A percentile compares a stretch with the other conserved stretches of the same genome.
Conservation (phyloP, 37 sponge, comb jelly and placozoan genomes). For the Halisarca cf. caerulea region DNA sequence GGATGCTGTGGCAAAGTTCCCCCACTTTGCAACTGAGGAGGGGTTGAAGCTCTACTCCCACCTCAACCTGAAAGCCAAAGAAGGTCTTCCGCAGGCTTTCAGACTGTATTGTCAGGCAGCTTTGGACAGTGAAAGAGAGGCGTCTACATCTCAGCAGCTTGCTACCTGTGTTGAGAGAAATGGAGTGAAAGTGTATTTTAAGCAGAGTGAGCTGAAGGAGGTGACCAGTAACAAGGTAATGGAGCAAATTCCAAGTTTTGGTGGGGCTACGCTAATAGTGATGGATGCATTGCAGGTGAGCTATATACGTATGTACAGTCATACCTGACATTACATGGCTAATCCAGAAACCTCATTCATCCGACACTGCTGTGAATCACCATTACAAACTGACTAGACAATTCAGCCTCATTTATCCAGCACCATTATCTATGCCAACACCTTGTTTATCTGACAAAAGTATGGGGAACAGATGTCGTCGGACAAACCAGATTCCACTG, state of each 20-base stretch:
- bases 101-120: slow-evolving; percentile 11
- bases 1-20: not conserved
- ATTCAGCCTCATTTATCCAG: no score
- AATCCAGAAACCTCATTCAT: no score
- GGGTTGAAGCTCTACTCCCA: not conserved
- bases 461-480: no score
- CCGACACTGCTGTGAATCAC: no score
- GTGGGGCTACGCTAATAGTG: not conserved
- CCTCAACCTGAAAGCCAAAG: not conserved
- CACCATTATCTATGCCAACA: no score
- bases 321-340: no score
- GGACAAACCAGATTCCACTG: no score
- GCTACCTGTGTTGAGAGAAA: not conserved
- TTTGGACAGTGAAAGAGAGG: not conserved
- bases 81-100: not conserved
- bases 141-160: not conserved
- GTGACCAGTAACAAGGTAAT: not conserved
- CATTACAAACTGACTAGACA: no score
- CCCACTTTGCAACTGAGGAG: slow-evolving; percentile 16
- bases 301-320: no score
- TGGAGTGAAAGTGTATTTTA: not conserved
- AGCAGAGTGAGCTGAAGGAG: not conserved
- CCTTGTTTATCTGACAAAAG: no score
- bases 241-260: not conserved
- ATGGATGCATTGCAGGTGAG: not conserved